Conservation (phyloP, 37 sponge, comb jelly and placozoan genomes). For the Aphrocallistes beatrix region DNA sequence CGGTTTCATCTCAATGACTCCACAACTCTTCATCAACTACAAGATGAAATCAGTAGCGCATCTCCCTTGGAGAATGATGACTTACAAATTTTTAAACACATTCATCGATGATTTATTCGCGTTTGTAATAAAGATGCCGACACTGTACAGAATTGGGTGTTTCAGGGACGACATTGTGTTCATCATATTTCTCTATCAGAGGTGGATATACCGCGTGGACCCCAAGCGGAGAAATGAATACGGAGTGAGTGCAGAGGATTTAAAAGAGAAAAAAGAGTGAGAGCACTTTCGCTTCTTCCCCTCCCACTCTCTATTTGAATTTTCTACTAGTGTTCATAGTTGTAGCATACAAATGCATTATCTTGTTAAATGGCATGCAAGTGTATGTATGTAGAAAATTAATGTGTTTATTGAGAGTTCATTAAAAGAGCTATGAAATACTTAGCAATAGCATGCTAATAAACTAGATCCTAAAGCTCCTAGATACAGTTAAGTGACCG, state of each 20-base stretch:
- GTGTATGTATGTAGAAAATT: no score
- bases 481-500: no score
- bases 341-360: no score
- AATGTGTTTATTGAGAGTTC: no score
- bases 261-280: not conserved
- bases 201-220: constrained; percentile 94
- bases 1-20: constrained; percentile 99
- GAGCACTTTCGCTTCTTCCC: no score
- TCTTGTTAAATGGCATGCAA: no score
- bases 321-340: no score
- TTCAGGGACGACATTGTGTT: constrained; percentile 97
- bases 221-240: constrained; percentile 91
- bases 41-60: constrained; percentile 99
- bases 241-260: constrained; percentile 73
- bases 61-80: constrained; percentile 97
- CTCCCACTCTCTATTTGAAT: no score
- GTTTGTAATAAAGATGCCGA: constrained; percentile 99
- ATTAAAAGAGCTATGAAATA: no score
- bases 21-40: constrained; percentile 98
- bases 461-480: no score
- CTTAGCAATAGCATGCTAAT: no score
- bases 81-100: constrained; percentile 98
- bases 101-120: constrained; percentile 99
- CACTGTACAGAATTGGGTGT: constrained; percentile 89
- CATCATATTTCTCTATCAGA: constrained; percentile 93